Base-by-base conservation (phyloP, 2,113 vertebrate species). In the Hyla sarda region DNA sequence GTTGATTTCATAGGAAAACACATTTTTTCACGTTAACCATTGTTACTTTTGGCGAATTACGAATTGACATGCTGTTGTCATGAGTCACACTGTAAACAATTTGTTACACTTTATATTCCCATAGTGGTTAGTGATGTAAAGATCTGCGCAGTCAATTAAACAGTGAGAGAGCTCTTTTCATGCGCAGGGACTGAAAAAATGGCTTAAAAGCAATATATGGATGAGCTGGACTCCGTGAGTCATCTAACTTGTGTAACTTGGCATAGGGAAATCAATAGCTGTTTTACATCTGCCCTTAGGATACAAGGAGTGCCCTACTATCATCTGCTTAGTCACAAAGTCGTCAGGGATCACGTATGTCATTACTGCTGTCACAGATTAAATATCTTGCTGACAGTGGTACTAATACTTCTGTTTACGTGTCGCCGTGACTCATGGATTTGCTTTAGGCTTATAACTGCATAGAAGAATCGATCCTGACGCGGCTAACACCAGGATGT, bases 241-340 rank as follows among this genome's bases (percentile, higher is more conserved):
- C 75, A 56, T 41, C 8, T 16, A 8, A 62, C 23, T 37, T 62
- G 67, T 83, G 30, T 86, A 62, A 71, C 58, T 85, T 79, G 75
- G 84, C 84, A 79, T 21, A 67, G 19, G 5, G 48, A 50, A 52
- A 54, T 9, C 73, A 25, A 62, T 47, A 25, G 28, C 32, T 50
- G 16, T 32, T 77, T 77, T 77, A 65, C 74, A 50, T 78, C 75
- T 85, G 58, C 83, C 83, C 34, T 71, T 32, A 71, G 75, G 84
- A 69, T 74, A 85, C 45, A 85, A 85, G 84, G 84, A 79, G 84
- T 79, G 75, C 41, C 73, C 28, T 67, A 52, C 47, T 78, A 67
- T 85, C 60, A 71, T 69, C 28, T 32, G 58, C 58, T 78, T 85
- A 79, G 84, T 85, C 74, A 86, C 75, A 21, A 30, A 71, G 62